phyloP scores from a whole-genome alignment of 2,888 invertebrate genomes.

The Metacarcinus magister region DNA sequence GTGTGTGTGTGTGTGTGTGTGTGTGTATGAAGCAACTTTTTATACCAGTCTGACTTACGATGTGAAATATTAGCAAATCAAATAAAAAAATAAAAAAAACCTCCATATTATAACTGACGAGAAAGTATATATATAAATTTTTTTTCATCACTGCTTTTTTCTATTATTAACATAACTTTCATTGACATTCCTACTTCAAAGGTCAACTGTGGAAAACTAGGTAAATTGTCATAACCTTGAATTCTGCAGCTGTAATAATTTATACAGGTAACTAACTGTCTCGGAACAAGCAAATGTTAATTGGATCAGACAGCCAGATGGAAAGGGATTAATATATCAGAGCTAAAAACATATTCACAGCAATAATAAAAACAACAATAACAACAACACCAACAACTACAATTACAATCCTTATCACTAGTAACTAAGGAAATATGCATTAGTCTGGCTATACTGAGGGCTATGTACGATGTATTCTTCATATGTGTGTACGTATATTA shows the following conservation, averaged over 20 bases:
- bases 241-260: not conserved
- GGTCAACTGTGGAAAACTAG: not conserved
- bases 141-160: not conserved
- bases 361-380: not conserved
- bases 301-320: not conserved
- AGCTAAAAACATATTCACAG: too few species aligned
- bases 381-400: not conserved
- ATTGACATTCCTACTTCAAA: too few species aligned
- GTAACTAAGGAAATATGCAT: not conserved
- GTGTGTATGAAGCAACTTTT: too few species aligned
- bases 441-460: not conserved
- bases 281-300: not conserved
- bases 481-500: not conserved
- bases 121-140: not conserved
- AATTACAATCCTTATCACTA: not conserved
- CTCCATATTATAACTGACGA: not conserved
- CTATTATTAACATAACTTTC: not conserved
- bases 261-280: not conserved
- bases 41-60: not conserved
- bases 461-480: not conserved
- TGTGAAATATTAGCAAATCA: not conserved
- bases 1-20: too few species aligned
- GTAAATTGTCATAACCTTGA: not conserved
- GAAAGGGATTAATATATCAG: not conserved
- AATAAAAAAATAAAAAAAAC: not conserved